A percentile compares a stretch with the other conserved stretches of the same genome.
Conservation (phyloP, 2,888 invertebrate genomes). For the Thymelicus acteon region DNA sequence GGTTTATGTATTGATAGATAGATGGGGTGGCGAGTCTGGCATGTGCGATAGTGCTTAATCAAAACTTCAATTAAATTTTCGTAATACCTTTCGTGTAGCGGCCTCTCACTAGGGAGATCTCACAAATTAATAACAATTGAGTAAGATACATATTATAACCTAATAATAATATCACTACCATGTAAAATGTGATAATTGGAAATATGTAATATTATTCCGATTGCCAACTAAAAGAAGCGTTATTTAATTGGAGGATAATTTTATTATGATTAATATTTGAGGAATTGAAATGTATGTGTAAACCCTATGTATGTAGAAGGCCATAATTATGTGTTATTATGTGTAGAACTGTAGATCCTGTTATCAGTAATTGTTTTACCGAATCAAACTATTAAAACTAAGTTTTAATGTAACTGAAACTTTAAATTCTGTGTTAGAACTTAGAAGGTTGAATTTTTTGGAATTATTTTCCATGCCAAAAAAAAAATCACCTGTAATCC, state of each 20-base stretch:
- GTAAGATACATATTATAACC: conserved; percentile 11
- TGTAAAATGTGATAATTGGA: background rate
- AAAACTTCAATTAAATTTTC: conserved; percentile 81
- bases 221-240: background rate
- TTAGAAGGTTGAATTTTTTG: no score
- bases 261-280: no score
- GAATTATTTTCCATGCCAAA: no score
- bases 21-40: conserved; percentile 51
- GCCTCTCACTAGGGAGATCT: conserved; percentile 58
- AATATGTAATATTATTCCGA: background rate
- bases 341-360: no score
- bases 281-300: no score
- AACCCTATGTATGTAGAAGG: no score
- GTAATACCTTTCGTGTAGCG: conserved; percentile 72
- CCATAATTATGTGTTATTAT: no score
- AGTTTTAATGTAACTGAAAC: no score
- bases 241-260: background rate
- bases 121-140: conserved; percentile 68
- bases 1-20: conserved; percentile 23
- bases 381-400: no score
- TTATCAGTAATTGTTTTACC: no score
- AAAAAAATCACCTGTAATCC: no score
- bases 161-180: background rate
- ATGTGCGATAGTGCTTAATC: conserved; percentile 74
- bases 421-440: no score